phyloP scores from a whole-genome alignment of 2,113 vertebrate genomes.

The Mobula birostris region DNA sequence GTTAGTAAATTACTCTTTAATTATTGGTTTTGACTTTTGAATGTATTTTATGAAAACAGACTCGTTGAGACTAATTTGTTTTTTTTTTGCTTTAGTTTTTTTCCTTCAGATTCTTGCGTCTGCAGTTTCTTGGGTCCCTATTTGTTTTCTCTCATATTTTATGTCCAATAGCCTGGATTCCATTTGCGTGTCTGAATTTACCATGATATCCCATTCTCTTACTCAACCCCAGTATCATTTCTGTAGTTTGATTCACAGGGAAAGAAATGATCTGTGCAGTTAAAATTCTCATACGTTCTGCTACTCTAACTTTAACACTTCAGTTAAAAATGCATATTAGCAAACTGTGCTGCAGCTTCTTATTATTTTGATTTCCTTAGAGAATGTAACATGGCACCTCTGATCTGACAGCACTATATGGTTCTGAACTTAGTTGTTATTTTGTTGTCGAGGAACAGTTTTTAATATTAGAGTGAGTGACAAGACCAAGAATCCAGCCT shows the following conservation, averaged over 20 bases:
- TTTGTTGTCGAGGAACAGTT: background rate
- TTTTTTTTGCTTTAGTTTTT: background rate
- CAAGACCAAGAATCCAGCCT: background rate
- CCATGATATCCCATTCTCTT: background rate
- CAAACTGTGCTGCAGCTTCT: background rate
- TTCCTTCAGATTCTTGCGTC: too few species aligned
- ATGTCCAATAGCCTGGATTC: background rate
- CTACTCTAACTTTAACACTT: background rate
- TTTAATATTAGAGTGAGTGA: background rate
- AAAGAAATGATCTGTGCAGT: background rate
- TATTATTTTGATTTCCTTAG: slow-evolving; percentile 4
- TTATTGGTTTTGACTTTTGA: background rate
- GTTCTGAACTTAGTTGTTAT: background rate
- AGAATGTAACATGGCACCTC: background rate
- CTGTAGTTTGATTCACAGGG: background rate
- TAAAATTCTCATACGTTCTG: background rate
- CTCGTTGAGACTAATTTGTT: background rate
- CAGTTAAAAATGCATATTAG: background rate
- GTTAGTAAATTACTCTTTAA: background rate
- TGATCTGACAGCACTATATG: background rate
- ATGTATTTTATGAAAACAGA: background rate
- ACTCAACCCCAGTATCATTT: background rate
- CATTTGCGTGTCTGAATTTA: background rate
- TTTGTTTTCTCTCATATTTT: background rate
- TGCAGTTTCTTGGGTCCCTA: too few species aligned